Conservation (phyloP, 2,797 vertebrate species). For the Rhincodon typus region DNA sequence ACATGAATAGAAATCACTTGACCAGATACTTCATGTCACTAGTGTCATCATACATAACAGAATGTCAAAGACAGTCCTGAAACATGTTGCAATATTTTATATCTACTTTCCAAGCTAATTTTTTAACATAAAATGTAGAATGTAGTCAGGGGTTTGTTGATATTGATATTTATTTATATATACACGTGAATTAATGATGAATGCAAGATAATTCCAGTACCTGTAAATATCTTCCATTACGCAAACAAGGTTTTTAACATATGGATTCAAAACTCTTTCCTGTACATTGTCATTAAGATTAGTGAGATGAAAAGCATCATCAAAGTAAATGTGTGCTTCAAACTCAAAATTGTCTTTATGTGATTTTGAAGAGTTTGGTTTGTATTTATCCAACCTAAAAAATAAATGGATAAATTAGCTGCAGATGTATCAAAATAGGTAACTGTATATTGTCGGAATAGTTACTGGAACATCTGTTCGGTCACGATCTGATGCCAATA, state of each 20-base stretch:
- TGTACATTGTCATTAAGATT: constrained; percentile 44
- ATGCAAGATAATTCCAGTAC: constrained; percentile 46
- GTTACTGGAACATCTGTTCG: neutral
- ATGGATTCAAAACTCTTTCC: constrained; percentile 57
- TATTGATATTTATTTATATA: neutral
- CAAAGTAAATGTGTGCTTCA: constrained; percentile 66
- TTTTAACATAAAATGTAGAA: neutral
- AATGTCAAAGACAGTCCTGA: neutral
- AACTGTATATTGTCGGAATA: neutral
- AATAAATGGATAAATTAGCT: neutral
- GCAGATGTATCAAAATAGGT: neutral
- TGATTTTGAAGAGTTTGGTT: constrained; percentile 61
- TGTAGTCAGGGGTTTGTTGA: neutral
- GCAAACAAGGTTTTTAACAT: constrained; percentile 55
- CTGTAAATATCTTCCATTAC: constrained; percentile 67
- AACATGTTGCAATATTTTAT: neutral
- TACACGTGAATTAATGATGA: neutral
- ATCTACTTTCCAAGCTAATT: neutral
- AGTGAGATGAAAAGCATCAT: constrained; percentile 57
- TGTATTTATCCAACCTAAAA: constrained; percentile 66
- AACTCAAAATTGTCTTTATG: constrained; percentile 67
- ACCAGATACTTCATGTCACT: neutral
- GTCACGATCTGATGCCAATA: neutral
- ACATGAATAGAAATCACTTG: neutral
- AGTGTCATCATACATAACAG: neutral